A percentile compares a stretch with the other conserved stretches of the same genome.
Conservation (phyloP, 2,797 vertebrate genomes). For the Dendrocincla tyrannina region DNA sequence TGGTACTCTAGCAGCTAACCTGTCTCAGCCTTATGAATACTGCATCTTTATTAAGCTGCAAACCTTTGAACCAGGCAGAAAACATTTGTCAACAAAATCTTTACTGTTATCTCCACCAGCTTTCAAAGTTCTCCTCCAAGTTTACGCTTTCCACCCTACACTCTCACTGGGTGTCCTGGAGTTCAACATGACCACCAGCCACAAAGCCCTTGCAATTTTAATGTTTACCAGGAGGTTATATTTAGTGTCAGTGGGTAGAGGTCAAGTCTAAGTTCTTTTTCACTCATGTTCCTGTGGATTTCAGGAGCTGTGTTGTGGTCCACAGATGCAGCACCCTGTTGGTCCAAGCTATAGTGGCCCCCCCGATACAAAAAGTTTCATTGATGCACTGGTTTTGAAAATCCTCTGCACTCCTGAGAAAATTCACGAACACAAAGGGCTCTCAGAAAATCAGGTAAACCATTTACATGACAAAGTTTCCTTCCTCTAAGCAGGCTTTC, state of each 20-base stretch:
- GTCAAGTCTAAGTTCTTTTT: neutral
- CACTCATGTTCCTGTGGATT: neutral
- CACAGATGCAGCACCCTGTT: neutral
- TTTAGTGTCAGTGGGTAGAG: conserved; percentile 14
- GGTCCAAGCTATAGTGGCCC: neutral
- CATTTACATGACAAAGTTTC: neutral
- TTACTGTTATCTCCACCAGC: neutral
- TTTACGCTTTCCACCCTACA: neutral
- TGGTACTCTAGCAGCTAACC: neutral
- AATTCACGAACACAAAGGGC: neutral
- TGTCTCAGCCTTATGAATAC: neutral
- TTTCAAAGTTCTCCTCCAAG: conserved; percentile 4
- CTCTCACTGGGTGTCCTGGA: conserved; percentile 10
- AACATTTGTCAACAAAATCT: neutral
- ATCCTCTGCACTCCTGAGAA: neutral
- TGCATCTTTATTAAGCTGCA: neutral
- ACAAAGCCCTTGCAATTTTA: conserved; percentile 46
- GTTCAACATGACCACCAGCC: conserved; percentile 9
- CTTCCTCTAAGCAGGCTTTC: neutral
- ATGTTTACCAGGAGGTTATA: conserved; percentile 42
- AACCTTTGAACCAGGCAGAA: neutral
- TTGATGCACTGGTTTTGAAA: neutral
- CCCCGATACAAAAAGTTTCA: neutral
- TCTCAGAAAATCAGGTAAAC: neutral
- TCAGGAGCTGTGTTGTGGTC: neutral